These are phyloP conservation scores for Dynastes grantii DNA, from an alignment of 2,888 invertebrate genomes.

Conservation along the genomic window DNA sequence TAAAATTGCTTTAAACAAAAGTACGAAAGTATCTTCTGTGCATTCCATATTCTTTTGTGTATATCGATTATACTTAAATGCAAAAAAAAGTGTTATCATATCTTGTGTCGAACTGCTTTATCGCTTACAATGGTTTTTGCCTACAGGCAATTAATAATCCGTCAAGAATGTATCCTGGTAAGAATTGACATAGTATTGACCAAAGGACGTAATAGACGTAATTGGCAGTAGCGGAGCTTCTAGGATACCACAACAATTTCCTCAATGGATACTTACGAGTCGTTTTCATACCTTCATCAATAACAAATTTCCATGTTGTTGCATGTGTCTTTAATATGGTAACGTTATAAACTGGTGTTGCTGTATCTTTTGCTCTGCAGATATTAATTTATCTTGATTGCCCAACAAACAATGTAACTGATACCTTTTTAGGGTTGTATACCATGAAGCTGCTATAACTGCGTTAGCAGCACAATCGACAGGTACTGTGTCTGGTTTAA, in stretches of 20 bases:
- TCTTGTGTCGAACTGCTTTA: background rate
- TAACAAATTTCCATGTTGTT: constrained; percentile 81
- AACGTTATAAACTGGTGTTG: constrained; percentile 46
- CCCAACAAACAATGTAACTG: background rate
- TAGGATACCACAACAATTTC: constrained; percentile 82
- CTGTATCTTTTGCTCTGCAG: constrained; percentile 3
- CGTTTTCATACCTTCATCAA: constrained; percentile 74
- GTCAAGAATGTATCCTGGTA: constrained; percentile 85
- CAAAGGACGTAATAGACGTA: constrained; percentile 77
- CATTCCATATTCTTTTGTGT: background rate
- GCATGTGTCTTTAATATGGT: constrained; percentile 26
- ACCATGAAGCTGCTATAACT: constrained; percentile 17
- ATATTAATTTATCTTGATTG: background rate
- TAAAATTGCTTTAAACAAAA: background rate
- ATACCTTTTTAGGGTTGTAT: constrained; percentile 15
- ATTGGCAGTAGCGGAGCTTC: constrained; percentile 79
- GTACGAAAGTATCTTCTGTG: background rate
- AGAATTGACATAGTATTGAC: constrained; percentile 78
- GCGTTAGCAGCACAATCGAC: constrained; percentile 88
- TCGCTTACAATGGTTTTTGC: constrained; percentile 80
- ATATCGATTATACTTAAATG: background rate
- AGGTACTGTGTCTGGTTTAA: constrained; percentile 81
- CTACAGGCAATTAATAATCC: constrained; percentile 76
- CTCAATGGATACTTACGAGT: constrained; percentile 81
- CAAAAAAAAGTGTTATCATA: constrained; percentile 6